Evolutionary conservation across 2,888 invertebrate genomes (phyloP).

Genomic region (Willowsia nigromaculata): DNA sequence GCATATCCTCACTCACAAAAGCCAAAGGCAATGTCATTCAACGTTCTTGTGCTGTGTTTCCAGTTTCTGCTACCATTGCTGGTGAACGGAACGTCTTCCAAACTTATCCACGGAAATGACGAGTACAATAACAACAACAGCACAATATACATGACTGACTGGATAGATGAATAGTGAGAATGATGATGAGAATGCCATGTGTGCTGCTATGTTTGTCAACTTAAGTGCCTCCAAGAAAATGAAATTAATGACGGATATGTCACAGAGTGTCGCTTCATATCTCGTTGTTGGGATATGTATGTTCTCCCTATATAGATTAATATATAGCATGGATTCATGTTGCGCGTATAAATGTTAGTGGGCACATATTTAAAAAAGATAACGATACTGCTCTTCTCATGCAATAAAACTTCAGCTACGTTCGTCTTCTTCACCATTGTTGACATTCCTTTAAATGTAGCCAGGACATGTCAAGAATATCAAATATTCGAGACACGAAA

Average conservation of each 20-base stretch:
- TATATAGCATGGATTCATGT: background rate
- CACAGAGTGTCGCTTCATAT: constrained; percentile 34
- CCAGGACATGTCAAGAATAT: constrained; percentile 23
- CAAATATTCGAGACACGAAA: constrained; percentile 16
- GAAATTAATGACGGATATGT: constrained; percentile 68
- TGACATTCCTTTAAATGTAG: constrained; percentile 44
- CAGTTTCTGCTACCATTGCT: background rate
- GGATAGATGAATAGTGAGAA: constrained; percentile 46
- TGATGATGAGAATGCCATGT: constrained; percentile 49
- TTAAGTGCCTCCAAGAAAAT: constrained; percentile 63
- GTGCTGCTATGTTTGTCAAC: constrained; percentile 58
- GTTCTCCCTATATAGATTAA: background rate
- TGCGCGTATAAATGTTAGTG: background rate
- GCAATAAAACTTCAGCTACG: background rate
- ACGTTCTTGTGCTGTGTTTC: background rate
- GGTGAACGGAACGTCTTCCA: background rate
- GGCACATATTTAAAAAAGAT: background rate
- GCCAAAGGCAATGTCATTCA: constrained; percentile 21
- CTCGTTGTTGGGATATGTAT: background rate
- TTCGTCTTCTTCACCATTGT: constrained; percentile 11
- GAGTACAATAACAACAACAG: constrained; percentile 6
- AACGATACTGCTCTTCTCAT: background rate
- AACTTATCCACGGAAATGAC: constrained; percentile 17
- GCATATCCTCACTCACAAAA: background rate
- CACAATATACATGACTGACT: constrained; percentile 6